Percentiles rank a stretch among this genome's conserved stretches.
Evolutionary conservation across 1,140 invertebrate genomes (phyloP).

Genomic region (Ptiloglossa arizonensis): DNA sequence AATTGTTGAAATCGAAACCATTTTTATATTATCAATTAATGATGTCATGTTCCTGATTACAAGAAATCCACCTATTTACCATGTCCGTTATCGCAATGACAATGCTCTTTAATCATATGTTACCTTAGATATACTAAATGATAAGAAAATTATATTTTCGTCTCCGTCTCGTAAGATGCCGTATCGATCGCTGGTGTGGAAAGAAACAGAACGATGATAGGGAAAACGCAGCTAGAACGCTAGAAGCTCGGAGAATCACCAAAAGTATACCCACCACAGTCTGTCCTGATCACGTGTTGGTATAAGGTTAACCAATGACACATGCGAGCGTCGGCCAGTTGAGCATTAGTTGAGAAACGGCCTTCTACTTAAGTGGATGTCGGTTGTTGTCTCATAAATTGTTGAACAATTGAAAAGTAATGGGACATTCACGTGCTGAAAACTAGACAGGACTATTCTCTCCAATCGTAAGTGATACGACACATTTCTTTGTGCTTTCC

Average conservation of each 20-base stretch:
- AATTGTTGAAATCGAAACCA: too few species aligned
- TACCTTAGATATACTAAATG: not conserved
- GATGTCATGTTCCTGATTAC: not conserved
- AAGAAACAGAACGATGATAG: not conserved
- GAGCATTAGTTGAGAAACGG: constrained; percentile 34
- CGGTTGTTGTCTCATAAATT: not conserved
- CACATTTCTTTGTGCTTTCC: not conserved
- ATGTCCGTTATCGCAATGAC: not conserved
- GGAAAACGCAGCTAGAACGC: not conserved
- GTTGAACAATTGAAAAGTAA: constrained; percentile 22
- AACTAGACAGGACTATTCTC: not conserved
- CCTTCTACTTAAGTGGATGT: constrained; percentile 12
- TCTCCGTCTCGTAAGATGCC: not conserved
- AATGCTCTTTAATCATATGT: not conserved
- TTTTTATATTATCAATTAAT: too few species aligned
- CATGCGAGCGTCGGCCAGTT: constrained; percentile 7
- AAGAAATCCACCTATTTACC: not conserved
- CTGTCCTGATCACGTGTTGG: constrained; percentile 35
- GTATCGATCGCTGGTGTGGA: not conserved
- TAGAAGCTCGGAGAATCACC: not conserved
- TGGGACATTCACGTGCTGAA: constrained; percentile 33
- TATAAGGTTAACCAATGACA: constrained; percentile 54
- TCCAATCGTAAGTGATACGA: constrained; percentile 22
- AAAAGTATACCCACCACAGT: constrained; percentile 1
- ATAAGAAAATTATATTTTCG: not conserved